These are phyloP conservation scores for Aproaerema taeniolella DNA, from an alignment of 2,888 invertebrate genomes.

Conservation along the genomic window DNA sequence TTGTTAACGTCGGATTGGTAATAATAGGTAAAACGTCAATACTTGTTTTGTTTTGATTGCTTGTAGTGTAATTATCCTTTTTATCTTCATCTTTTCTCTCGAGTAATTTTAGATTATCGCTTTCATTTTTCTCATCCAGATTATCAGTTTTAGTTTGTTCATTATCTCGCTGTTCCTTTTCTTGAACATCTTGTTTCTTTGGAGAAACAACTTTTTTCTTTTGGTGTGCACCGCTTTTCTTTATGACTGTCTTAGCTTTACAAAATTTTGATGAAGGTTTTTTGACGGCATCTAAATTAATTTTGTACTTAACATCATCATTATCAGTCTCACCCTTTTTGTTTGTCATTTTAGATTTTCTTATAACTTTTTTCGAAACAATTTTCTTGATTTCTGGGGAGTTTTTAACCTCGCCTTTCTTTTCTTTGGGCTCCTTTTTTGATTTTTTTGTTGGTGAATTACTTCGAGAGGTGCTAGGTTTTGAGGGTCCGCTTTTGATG, in stretches of 20 bases:
- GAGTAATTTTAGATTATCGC: slow-evolving; percentile 20
- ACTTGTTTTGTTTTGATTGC: background rate
- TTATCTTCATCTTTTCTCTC: slow-evolving; percentile 22
- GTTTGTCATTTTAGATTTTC: slow-evolving; percentile 37
- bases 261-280: slow-evolving; percentile 40
- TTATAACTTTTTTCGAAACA: slow-evolving; percentile 38
- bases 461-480: slow-evolving; percentile 35
- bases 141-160: slow-evolving; percentile 17
- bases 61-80: slow-evolving; percentile 10
- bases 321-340: slow-evolving; percentile 32
- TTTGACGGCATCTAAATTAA: slow-evolving; percentile 50
- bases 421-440: slow-evolving; percentile 56
- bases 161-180: slow-evolving; percentile 23
- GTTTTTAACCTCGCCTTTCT: slow-evolving; percentile 54
- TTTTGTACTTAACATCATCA: slow-evolving; percentile 61
- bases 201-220: slow-evolving; percentile 38
- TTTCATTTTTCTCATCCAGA: slow-evolving; percentile 18
- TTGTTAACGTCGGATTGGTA: slow-evolving; percentile 22
- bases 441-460: slow-evolving; percentile 50
- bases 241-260: slow-evolving; percentile 47
- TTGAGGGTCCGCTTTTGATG: slow-evolving; percentile 42
- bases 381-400: slow-evolving; percentile 35
- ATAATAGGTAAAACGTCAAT: background rate
- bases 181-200: slow-evolving; percentile 27
- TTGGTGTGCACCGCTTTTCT: slow-evolving; percentile 40